Conservation (phyloP, 2,113 vertebrate species). For the Mustela lutreola region DNA sequence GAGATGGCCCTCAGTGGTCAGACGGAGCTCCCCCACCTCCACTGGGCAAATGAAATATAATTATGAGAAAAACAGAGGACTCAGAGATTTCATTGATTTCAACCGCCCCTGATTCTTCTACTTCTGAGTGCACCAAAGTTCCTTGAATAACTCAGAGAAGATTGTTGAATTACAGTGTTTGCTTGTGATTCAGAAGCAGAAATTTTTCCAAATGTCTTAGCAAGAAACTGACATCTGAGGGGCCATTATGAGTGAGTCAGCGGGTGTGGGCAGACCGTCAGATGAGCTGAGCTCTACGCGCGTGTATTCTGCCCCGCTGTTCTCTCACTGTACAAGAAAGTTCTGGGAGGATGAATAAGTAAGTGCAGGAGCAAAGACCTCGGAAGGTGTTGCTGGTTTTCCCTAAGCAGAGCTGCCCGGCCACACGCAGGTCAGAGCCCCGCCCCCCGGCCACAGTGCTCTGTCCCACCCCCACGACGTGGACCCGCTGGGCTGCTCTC, state of each 20-base stretch:
- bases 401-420: not conserved
- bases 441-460: accelerated
- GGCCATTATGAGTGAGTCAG: constrained; percentile 60
- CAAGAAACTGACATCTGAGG: constrained; percentile 67
- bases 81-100: constrained; percentile 29
- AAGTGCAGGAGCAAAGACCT: not conserved
- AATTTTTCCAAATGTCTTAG: constrained; percentile 65
- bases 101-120: not conserved
- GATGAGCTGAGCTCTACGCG: not conserved
- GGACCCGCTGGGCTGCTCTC: not conserved
- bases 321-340: constrained; percentile 13
- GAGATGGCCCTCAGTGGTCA: not conserved
- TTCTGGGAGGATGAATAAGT: constrained; percentile 19
- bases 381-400: accelerated
- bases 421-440: accelerated
- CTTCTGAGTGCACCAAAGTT: not conserved
- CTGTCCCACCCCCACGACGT: not conserved
- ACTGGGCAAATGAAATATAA: not conserved
- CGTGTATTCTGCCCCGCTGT: not conserved
- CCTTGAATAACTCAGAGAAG: constrained; percentile 61
- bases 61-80: constrained; percentile 6
- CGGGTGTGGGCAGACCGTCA: constrained; percentile 41
- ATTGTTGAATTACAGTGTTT: constrained; percentile 58
- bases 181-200: constrained; percentile 60
- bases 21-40: not conserved